Percentiles rank a stretch among this genome's conserved stretches.
Conservation (phyloP, 2,888 invertebrate genomes). For the Reticulitermes lucifugus region DNA sequence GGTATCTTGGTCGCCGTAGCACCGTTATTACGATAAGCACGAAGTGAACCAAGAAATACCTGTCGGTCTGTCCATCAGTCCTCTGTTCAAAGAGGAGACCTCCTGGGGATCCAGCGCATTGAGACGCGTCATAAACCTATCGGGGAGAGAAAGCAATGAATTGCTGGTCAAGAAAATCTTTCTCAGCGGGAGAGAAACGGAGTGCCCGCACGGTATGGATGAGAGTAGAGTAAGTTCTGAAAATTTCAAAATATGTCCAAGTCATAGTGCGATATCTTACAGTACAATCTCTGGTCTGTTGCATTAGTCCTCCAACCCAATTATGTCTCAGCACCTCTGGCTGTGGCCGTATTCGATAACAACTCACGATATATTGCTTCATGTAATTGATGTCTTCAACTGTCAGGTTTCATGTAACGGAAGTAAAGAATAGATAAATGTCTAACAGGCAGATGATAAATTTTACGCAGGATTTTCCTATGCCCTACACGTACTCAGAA, state of each 20-base stretch:
- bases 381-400: too few species aligned
- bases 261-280: conserved; percentile 9
- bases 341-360: neutral
- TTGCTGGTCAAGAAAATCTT: neutral
- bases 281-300: neutral
- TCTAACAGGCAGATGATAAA: too few species aligned
- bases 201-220: neutral
- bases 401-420: too few species aligned
- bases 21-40: neutral
- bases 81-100: neutral
- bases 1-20: too few species aligned
- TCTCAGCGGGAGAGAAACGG: neutral
- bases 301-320: neutral
- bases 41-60: neutral
- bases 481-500: too few species aligned
- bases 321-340: neutral
- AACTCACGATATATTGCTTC: neutral
- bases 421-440: too few species aligned
- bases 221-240: neutral
- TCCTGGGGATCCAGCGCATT: neutral
- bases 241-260: neutral
- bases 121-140: conserved; percentile 16
- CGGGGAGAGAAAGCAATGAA: neutral
- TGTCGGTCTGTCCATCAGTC: neutral
- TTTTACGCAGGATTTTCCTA: too few species aligned